phyloP scores from a whole-genome alignment of 92 coral and sea anemone genomes.

The Phenganax stokvisi region DNA sequence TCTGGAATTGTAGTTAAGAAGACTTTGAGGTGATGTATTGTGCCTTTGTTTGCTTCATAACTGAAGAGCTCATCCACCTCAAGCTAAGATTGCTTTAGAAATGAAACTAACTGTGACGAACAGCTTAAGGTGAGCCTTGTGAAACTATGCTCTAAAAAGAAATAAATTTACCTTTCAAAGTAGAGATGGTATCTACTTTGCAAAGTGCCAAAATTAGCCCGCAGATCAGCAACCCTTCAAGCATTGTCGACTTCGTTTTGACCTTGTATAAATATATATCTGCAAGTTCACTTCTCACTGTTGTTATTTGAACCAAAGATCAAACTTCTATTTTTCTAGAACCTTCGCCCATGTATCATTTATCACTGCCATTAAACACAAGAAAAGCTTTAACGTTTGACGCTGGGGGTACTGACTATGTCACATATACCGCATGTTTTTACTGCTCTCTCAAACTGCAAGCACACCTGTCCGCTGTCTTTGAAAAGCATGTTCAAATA shows the following conservation, averaged over 20 bases:
- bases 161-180: slow-evolving; percentile 9
- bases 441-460: neutral
- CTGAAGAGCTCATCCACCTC: too few species aligned
- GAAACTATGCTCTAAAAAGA: neutral
- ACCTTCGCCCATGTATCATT: neutral
- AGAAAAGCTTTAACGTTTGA: neutral
- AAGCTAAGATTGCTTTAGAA: too few species aligned
- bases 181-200: neutral
- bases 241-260: neutral
- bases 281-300: neutral
- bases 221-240: neutral
- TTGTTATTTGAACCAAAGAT: neutral
- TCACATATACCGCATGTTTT: neutral
- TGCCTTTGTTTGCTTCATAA: too few species aligned
- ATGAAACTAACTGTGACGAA: too few species aligned
- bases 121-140: too few species aligned
- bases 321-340: neutral
- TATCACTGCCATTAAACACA: neutral
- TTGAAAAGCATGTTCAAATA: neutral
- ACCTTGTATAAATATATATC: neutral
- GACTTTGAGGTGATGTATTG: too few species aligned
- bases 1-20: too few species aligned
- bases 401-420: neutral
- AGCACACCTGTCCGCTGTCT: neutral
- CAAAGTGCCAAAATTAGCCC: neutral